A percentile compares a stretch with the other conserved stretches of the same genome.
Evolutionary conservation across 2,113 vertebrate species (phyloP).

Genomic region (human): DNA sequence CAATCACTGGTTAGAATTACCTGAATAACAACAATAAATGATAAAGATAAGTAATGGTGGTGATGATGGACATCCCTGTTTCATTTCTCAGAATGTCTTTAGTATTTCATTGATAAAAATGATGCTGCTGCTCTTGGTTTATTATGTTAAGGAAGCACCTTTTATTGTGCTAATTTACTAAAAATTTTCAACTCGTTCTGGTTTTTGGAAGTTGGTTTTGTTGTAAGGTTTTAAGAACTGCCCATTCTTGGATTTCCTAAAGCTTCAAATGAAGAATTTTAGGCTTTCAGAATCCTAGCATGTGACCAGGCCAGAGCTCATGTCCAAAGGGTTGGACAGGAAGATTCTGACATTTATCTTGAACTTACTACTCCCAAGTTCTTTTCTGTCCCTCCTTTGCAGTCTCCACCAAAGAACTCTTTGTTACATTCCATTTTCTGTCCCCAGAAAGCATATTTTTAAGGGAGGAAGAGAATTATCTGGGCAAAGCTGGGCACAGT

Average conservation of each 20-base stretch:
- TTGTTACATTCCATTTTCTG: neutral
- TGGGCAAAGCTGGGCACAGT: neutral
- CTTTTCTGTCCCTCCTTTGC: neutral
- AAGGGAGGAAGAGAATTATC: neutral
- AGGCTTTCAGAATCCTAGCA: neutral
- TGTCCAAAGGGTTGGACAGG: neutral
- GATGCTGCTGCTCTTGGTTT: slow-evolving; percentile 4
- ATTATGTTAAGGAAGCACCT: neutral
- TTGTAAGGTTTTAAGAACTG: neutral
- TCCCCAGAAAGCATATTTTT: neutral
- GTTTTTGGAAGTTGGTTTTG: neutral
- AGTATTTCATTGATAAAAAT: neutral
- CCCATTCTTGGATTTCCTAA: neutral
- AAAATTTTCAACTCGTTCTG: neutral
- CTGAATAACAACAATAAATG: neutral
- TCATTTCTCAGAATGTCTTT: slow-evolving; percentile 3
- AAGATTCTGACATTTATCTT: neutral
- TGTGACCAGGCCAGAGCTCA: neutral
- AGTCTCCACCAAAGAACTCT: neutral
- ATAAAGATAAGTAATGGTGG: neutral
- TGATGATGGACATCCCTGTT: neutral
- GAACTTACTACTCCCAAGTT: neutral
- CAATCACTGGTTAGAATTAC: neutral
- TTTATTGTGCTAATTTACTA: neutral
- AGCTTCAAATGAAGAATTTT: neutral